Evolutionary conservation across 2,113 vertebrate species (phyloP).

Genomic region (Burhinus oedicnemus): DNA sequence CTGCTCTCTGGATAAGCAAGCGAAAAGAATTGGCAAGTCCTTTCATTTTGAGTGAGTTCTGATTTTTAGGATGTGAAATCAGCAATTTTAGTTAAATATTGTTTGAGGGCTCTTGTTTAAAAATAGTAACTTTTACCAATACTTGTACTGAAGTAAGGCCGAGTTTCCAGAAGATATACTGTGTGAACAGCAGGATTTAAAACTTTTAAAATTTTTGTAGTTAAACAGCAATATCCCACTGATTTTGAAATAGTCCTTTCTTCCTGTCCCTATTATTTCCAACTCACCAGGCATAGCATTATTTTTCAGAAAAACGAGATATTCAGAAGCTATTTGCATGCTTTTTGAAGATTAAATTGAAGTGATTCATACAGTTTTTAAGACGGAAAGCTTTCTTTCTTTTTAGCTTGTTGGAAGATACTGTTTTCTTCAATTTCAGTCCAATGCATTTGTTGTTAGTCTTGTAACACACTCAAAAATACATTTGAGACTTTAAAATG

Average conservation of each 20-base stretch:
- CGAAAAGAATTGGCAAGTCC: not conserved
- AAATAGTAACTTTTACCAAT: not conserved
- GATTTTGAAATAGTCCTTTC: not conserved
- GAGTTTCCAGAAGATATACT: not conserved
- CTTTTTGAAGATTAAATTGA: not conserved
- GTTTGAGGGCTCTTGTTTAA: not conserved
- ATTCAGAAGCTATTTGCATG: not conserved
- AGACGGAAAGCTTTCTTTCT: not conserved
- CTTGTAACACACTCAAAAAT: not conserved
- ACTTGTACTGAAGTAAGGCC: not conserved
- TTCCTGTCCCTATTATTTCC: not conserved
- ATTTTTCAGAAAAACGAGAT: not conserved
- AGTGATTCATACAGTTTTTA: not conserved
- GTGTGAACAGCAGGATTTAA: not conserved
- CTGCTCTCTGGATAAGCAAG: not conserved
- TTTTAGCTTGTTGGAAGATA: not conserved
- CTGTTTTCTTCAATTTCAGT: not conserved
- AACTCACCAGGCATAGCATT: not conserved
- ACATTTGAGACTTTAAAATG: not conserved
- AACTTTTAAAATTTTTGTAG: rapidly evolving
- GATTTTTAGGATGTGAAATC: not conserved
- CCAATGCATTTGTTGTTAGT: not conserved
- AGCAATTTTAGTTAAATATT: not conserved
- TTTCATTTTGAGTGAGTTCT: not conserved
- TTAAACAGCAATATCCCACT: not conserved